These are phyloP conservation scores for Cephus runcator DNA, from an alignment of 2,888 invertebrate species.

Conservation along the genomic window DNA sequence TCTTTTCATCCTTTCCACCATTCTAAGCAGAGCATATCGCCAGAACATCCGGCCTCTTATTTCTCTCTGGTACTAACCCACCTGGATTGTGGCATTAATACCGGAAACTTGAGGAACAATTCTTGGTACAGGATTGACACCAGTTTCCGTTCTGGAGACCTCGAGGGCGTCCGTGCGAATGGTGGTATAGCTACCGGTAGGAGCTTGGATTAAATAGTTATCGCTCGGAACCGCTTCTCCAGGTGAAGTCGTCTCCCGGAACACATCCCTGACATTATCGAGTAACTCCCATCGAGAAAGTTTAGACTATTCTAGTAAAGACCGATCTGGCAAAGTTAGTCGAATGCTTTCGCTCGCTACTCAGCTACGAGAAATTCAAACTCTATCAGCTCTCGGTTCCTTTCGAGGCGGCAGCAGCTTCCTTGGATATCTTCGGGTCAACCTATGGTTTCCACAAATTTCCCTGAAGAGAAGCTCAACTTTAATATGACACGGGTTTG, in stretches of 20 bases:
- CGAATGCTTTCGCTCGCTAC: background rate
- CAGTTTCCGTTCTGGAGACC: background rate
- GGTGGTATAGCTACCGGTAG: background rate
- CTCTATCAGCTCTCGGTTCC: background rate
- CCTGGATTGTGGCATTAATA: background rate
- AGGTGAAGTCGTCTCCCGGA: background rate
- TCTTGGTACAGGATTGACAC: background rate
- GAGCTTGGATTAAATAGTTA: background rate
- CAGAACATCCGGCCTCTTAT: background rate
- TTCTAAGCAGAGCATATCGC: background rate
- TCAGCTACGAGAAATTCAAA: background rate
- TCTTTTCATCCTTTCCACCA: constrained; percentile 5
- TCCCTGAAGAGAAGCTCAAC: constrained; percentile 29
- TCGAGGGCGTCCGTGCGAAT: background rate
- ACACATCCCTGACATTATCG: background rate
- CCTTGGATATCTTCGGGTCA: background rate
- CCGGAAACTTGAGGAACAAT: background rate
- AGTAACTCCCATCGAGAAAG: background rate
- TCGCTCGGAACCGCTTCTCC: background rate
- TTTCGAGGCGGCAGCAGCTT: background rate
- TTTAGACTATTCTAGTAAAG: background rate
- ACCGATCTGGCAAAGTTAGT: background rate
- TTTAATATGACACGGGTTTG: constrained; percentile 62
- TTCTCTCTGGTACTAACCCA: background rate
- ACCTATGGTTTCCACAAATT: background rate